Evolutionary conservation across 2,113 vertebrate genomes (phyloP).

Genomic region (Microtus pennsylvanicus): DNA sequence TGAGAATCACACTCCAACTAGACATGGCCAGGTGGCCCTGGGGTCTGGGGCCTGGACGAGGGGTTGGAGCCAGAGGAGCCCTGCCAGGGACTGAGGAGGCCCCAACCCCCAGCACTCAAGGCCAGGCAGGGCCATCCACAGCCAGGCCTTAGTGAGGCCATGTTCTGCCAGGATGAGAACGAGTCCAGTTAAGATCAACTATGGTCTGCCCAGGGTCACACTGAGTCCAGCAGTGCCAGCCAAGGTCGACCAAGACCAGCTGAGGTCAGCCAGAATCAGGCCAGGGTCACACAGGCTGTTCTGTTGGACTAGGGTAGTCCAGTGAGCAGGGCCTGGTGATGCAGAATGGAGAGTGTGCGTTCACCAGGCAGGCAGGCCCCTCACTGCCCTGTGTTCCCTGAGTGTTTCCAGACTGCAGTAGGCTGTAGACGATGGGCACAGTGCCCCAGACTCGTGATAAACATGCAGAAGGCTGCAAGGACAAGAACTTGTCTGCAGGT

Average conservation of each 20-base stretch:
- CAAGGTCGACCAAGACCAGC: neutral
- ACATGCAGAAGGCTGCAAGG: neutral
- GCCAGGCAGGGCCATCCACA: neutral
- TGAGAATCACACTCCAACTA: neutral
- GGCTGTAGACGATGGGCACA: neutral
- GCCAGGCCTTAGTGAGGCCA: neutral
- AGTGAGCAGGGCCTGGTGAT: neutral
- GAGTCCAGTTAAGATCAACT: neutral
- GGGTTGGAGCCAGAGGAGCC: neutral
- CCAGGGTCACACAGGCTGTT: neutral
- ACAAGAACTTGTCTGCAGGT: neutral
- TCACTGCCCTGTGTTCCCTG: no score
- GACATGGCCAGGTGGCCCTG: neutral
- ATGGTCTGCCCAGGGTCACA: neutral
- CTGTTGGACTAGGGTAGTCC: neutral
- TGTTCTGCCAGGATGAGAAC: no score
- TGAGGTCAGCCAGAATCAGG: neutral
- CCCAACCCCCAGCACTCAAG: neutral
- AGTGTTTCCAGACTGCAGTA: no score
- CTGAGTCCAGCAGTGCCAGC: neutral
- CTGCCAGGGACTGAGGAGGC: neutral
- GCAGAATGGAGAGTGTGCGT: neutral
- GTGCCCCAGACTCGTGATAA: no score
- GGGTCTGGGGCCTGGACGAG: neutral
- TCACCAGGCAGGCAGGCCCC: neutral